Base-by-base conservation (phyloP, 2,797 vertebrate species). In the Anomalospiza imberbis region DNA sequence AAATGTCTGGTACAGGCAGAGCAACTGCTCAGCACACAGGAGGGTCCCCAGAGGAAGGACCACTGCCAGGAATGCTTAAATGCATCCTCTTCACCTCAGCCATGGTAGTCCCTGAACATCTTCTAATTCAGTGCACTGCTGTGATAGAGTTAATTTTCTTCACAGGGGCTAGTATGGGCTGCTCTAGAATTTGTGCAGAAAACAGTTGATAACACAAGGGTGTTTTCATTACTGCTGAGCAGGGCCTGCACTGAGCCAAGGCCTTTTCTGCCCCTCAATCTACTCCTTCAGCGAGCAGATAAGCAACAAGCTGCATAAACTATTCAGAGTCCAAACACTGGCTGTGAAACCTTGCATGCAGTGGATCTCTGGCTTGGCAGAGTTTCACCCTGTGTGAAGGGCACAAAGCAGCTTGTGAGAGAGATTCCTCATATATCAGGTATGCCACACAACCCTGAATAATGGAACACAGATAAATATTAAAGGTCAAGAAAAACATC, bases 1-100 rank as follows among this genome's bases (percentile, higher is more conserved):
- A 44, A 88, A n/a, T 13, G 14, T 10, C n/a, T 67, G 34, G 7
- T 7, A 14, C 11, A 36, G 29, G 19, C 68, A 86, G 15, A 66
- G 5, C 0, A 2, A 61, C 8, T 29, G 5, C 42, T 85, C 31
- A 66, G 17, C 50, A 51, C 42, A 14, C 0, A 0, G 34, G 34
- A 13, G 42, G 18, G 18, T 85, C 47, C 34, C 17, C 38, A 50
- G 17, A 57, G 10, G 38, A 72, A 73, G 5, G 9, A n/a, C 6
- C 10, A 34, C 13, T 1, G 2, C 16, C 47, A 13, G 15, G 19
- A 74, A 71, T 1, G 3, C 3, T 73, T 20, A 10, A 62, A 44
- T 21, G 10, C 11, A n/a, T 29, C 18, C 20, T 61, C 47, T 68
- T 48, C 3, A 5, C 14, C 38, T 76, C 72, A 79, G 21, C 16